phyloP scores from a whole-genome alignment of 2,797 vertebrate genomes.

The Sandelia bainsii region DNA sequence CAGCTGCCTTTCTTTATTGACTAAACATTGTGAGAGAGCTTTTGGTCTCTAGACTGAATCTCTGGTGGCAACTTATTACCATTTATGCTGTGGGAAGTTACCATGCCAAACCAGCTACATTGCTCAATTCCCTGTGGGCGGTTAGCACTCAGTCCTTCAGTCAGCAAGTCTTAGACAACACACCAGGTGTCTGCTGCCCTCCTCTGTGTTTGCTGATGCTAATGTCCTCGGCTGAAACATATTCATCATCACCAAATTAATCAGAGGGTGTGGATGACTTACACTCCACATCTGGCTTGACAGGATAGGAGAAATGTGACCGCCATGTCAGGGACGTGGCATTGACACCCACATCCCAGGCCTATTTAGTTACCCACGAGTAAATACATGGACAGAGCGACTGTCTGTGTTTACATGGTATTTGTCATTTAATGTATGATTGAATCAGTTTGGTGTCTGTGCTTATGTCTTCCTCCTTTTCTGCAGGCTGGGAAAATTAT shows the following conservation, averaged over 20 bases:
- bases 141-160: conserved; percentile 80
- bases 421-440: conserved; percentile 57
- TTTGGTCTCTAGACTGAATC: conserved; percentile 49
- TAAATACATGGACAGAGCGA: conserved; percentile 34
- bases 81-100: conserved; percentile 79
- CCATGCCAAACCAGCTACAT: conserved; percentile 75
- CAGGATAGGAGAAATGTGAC: conserved; percentile 75
- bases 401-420: conserved; percentile 45
- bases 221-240: conserved; percentile 83
- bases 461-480: conserved; percentile 49
- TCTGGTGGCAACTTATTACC: conserved; percentile 63
- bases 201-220: conserved; percentile 71
- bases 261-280: conserved; percentile 78
- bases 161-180: conserved; percentile 81
- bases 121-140: conserved; percentile 80
- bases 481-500: conserved; percentile 87
- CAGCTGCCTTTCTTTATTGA: conserved; percentile 77
- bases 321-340: conserved; percentile 73
- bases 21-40: conserved; percentile 51
- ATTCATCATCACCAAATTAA: conserved; percentile 90
- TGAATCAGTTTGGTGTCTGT: conserved; percentile 38
- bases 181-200: conserved; percentile 83
- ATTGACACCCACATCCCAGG: conserved; percentile 74
- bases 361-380: conserved; percentile 73
- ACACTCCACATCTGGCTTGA: conserved; percentile 78